These are phyloP conservation scores for Chaunax sp. DNA, from an alignment of 2,797 vertebrate species.

Conservation along the genomic window DNA sequence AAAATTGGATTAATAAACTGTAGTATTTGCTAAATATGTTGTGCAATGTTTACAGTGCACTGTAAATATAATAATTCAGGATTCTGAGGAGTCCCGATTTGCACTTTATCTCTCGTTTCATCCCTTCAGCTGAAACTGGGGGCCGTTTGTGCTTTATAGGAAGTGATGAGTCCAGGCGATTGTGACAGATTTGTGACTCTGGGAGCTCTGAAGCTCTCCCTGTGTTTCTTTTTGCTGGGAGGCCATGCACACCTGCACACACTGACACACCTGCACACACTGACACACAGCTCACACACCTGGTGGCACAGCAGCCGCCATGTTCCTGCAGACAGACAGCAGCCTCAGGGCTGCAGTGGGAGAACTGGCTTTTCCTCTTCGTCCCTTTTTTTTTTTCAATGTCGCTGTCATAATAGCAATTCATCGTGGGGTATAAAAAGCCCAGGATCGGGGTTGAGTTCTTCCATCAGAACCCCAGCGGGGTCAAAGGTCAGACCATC, in stretches of 20 bases:
- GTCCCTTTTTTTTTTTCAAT: not conserved
- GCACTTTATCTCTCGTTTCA: constrained; percentile 44
- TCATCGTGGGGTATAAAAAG: constrained; percentile 56
- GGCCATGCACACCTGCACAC: constrained; percentile 47
- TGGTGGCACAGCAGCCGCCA: constrained; percentile 26
- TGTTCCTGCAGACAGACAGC: constrained; percentile 15
- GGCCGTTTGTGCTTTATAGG: constrained; percentile 57
- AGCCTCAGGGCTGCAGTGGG: not conserved
- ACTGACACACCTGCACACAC: constrained; percentile 33
- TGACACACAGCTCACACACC: no score
- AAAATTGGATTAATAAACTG: no score
- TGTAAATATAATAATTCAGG: not conserved
- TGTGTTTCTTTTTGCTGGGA: not conserved
- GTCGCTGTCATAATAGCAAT: not conserved
- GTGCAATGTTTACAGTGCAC: no score
- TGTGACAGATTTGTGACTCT: constrained; percentile 74
- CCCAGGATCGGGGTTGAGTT: constrained; percentile 47
- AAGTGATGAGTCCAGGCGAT: constrained; percentile 54
- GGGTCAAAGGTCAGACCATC: constrained; percentile 64
- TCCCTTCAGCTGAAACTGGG: constrained; percentile 34
- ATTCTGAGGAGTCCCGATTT: not conserved
- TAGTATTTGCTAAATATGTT: no score
- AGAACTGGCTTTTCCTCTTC: not conserved
- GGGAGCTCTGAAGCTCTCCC: constrained; percentile 11
- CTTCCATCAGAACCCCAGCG: constrained; percentile 44